Evolutionary conservation across 1,140 invertebrate species (phyloP), one percentile per base, ranked within the genome.

Genomic region (Pseudomyrmex flavicornis): DNA sequence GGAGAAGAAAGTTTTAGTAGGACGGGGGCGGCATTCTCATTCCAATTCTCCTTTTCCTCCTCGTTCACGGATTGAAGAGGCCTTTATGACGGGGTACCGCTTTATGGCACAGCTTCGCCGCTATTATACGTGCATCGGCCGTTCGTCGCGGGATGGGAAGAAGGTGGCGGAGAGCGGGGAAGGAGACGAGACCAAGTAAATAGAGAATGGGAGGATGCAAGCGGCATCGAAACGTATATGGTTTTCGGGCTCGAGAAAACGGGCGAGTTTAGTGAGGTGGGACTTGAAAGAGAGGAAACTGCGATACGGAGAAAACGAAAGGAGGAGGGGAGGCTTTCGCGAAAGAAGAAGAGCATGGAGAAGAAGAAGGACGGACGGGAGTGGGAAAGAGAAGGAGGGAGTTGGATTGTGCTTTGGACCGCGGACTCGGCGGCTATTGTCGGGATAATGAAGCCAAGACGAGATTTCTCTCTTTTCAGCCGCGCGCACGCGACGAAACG

Each of bases 41-140:
- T 89, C 85, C 85, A 79, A 91, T 91, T 91, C 68, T 88, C 73
- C 87, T 91, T 90, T 89, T 88, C 85, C 83, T 87, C 72, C 84
- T 85, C 85, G 84, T 90, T 91, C 88, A 66, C 83, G 86, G 75
- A 91, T 92, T 89, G 90, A 92, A 91, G 90, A 88, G 87, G 89
- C 90, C 90, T 92, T 92, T 93, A 92, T 91, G 89, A 92, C 76
- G 79, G 88, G 86, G 83, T 85, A 87, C 91, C 89, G 89, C 88
- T 93, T 92, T 92, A 92, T 92, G 79, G 88, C 85, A 48, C 54
- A 82, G 85, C 86, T 92, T 91, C 88, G 86, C 83, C 77, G 89
- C 85, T 91, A 93, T 92, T 93, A 92, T 92, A 91, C 91, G 91
- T 92, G 91, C 92, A 91, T 88, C 90, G 91, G 85, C 88, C 80